These are phyloP conservation scores for Ariolimax columbianus DNA, from an alignment of 2,888 invertebrate genomes.

Conservation along the genomic window DNA sequence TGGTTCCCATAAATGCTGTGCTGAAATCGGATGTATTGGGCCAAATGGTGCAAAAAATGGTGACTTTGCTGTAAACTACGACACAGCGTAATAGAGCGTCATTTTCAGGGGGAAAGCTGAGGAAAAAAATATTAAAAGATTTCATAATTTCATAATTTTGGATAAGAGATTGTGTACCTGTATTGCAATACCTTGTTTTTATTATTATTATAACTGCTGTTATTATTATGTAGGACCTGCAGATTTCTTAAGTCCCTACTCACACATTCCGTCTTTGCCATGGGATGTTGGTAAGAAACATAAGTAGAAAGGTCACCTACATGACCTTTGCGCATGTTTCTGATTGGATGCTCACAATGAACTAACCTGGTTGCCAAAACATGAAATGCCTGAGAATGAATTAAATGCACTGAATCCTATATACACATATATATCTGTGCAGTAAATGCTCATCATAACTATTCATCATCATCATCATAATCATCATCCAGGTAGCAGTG, in stretches of 20 bases:
- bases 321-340: slow-evolving; percentile 18
- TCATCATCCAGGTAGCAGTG: too few relatives aligned
- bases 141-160: too few relatives aligned
- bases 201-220: not conserved
- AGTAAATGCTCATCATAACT: not conserved
- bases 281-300: slow-evolving; percentile 58
- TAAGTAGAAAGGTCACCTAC: slow-evolving; percentile 8
- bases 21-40: too few relatives aligned
- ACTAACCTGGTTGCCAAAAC: not conserved
- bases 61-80: too few relatives aligned
- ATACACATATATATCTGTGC: not conserved
- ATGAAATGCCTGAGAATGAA: not conserved
- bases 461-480: not conserved
- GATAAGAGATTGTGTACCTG: too few relatives aligned
- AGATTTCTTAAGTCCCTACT: slow-evolving; percentile 42
- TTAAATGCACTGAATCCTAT: not conserved
- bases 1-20: too few relatives aligned
- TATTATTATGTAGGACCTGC: slow-evolving; percentile 39
- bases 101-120: too few relatives aligned
- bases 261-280: slow-evolving; percentile 55
- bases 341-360: not conserved
- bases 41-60: too few relatives aligned
- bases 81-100: too few relatives aligned
- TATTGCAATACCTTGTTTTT: too few relatives aligned
- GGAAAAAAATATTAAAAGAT: too few relatives aligned